Conservation (phyloP, 2,797 vertebrate species). For the Hyperoplus immaculatus region DNA sequence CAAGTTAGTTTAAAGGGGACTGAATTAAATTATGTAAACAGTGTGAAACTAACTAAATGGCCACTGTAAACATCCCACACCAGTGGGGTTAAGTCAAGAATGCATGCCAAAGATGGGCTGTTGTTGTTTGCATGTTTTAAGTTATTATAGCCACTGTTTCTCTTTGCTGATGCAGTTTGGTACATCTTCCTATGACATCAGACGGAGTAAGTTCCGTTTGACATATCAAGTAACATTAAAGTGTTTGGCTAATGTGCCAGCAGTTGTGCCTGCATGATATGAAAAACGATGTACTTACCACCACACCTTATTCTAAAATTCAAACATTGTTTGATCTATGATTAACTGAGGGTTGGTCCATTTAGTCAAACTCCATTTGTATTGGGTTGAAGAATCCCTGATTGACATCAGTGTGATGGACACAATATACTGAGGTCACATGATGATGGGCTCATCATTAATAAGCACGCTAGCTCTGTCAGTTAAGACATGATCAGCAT, state of each 20-base stretch:
- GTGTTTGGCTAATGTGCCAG: not conserved
- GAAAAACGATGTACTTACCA: not conserved
- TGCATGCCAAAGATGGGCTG: not conserved
- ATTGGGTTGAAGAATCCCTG: not conserved
- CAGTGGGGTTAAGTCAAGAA: not conserved
- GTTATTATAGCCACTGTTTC: not conserved
- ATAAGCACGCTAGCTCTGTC: not conserved
- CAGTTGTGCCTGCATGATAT: not conserved
- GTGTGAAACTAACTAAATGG: conserved; percentile 6
- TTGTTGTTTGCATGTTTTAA: not conserved
- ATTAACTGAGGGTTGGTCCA: not conserved
- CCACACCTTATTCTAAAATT: not conserved
- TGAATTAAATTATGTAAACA: not conserved
- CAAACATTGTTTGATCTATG: not conserved
- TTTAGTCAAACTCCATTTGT: not conserved
- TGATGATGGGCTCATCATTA: not conserved
- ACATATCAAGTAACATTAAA: not conserved
- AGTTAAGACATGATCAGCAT: not conserved
- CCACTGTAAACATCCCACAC: conserved; percentile 5
- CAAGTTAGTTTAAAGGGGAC: not conserved
- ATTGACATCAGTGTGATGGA: not conserved
- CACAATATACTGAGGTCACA: not conserved
- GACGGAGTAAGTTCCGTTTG: not conserved
- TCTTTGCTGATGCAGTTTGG: not conserved
- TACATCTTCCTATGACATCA: not conserved